Base-by-base conservation (phyloP, 2,888 invertebrate genomes). In the Flexamia atlantica region DNA sequence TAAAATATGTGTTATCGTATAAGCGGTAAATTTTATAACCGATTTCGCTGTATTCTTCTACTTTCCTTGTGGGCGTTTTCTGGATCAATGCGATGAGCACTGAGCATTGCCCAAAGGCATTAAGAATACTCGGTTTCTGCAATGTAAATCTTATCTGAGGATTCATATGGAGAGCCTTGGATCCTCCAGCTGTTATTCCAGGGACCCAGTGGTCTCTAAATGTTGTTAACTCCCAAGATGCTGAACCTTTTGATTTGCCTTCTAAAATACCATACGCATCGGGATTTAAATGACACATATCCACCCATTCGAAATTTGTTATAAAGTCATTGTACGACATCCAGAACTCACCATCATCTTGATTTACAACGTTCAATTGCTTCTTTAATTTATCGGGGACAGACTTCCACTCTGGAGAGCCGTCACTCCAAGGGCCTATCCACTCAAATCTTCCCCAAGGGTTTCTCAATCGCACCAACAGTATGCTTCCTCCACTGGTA, bases 311-410 rank as follows among this genome's bases (percentile, higher is more conserved):
- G 23, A 72, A 72, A 30, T 72, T 36, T 20, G 40, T 2, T 28
- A 40, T 1, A 10, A 72, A 40, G 14, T 72, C 72, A 36, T 2
- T 7, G 17, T 40, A 72, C 2, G 40, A 20, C 40, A 72, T 72
- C 72, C 72, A 72, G 40, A 72, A 72, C 23, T 72, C 72, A 23
- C 72, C 72, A 72, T 72, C 72, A 9, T 72, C 72, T 40, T n/a
- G 20, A 7, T 23, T 2, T 2, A 40, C 40, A 23, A 72, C 9
- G 1, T 40, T 40, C 14, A 72, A 23, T n/a, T 40, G 1, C 36
- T 36, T 2, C n/a, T 42, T 72, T 20, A 14, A 40, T 1, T 1
- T 23, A 40, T 72, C 72, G 14, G 72, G 20, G 3, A 72, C 40
- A 5, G 72, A 36, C 1, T n/a, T 5, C 72, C 72, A 72, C 14